Base-by-base conservation (phyloP, 1,140 invertebrate genomes). In the Nasonia giraulti region DNA sequence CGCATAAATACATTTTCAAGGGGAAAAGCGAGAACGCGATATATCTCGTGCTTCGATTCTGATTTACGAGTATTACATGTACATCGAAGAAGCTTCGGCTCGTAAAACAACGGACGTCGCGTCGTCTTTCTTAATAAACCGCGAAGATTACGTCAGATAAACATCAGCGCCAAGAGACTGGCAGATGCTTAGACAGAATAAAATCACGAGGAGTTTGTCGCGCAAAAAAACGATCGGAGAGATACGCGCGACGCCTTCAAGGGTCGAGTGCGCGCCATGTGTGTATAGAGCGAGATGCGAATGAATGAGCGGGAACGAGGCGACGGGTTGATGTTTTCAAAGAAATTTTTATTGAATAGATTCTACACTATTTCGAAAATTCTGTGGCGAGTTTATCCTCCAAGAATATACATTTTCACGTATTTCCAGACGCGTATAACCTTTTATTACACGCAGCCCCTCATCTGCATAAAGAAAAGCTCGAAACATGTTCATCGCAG, bases 161-260 rank as follows among this genome's bases (percentile, higher is more conserved):
- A 31, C 68, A 27, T 27, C 27, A 23, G 33, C 33, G 33, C 33
- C 20, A 31, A 4, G 8, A 11, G 69, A 44, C 40, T 40, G 1
- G 23, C 74, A 76, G 74, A 76, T 76, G 74, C n/a, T 44, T 31
- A 71, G 69, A 71, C 69, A 31, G 69, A 71, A 71, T 20, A 71
- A 71, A 71, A 71, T 12, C 23, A 71, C 69, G 69, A 33, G 31
- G 27, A 71, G 14, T 6, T 20, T 10, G 69, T 17, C 69, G 23
- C 8, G 27, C 23, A 31, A 71, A 71, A 31, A 31, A 71, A 71
- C 10, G 69, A 33, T 33, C 69, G 17, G 23, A 27, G 69, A 27
- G 27, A 71, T 33, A 14, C 17, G 27, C 12, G 3, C 69, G 23
- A 69, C 68, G 10, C 3, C 33, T 71, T 33, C 7, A 8, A 71